Evolutionary conservation across 2,797 vertebrate genomes (phyloP), one percentile per base, ranked within the genome.

Genomic region (Alauda arvensis): DNA sequence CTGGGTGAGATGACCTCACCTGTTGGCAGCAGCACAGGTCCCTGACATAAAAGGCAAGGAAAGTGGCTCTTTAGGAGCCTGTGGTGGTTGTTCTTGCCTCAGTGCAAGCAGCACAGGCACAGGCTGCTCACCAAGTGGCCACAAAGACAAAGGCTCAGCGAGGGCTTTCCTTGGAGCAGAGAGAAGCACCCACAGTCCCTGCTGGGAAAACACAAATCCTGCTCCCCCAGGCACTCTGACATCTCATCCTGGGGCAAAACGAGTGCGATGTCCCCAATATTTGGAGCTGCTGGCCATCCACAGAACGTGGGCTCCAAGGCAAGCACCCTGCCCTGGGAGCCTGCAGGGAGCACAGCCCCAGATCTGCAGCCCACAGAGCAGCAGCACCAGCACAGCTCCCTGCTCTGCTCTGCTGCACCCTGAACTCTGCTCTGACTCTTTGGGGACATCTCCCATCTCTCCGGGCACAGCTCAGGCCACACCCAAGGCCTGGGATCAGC

Each of bases 31-130:
- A 83, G 77, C 91, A 85, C 87, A 85, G 90, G 80, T 3, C 77
- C 77, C 83, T 85, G 84, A 93, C 91, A 89, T 89, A 94, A 95
- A 95, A 95, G 90, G 93, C 71, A 93, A 94, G 81, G 92, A 92
- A 91, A 95, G 87, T 46, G 67, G 79, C 77, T 88, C 88, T 85
- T 92, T 16, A 88, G 67, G 77, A 77, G 92, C 19, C 87, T 61
- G 67, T 0, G 33, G 49, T 60, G 29, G 2, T 18, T 67, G 85
- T 10, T 76, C 90, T 83, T 84, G 80, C 42, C 85, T 75, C 88
- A 42, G 61, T 34, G 68, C 71, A 85, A 9, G 37, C 75, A 82
- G 65, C 80, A 59, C 53, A 48, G 59, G 51, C 82, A 72, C 34
- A 24, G 80, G 45, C 82, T 71, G 70, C 24, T 81, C 66, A 93